Base-by-base conservation (phyloP, 2,888 invertebrate species). In the Phlogophora meticulosa region DNA sequence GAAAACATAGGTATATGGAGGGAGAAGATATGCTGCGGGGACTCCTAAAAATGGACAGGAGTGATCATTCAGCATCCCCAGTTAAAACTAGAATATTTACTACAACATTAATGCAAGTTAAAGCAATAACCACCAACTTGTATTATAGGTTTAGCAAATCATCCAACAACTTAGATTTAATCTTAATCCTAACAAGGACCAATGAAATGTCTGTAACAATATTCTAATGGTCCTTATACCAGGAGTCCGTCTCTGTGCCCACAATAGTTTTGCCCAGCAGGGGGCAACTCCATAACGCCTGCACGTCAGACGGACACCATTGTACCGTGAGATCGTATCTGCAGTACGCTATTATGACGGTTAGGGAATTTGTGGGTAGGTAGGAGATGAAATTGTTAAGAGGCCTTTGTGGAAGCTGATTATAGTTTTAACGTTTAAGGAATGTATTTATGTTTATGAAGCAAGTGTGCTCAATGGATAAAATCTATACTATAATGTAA, bases 261-360 rank as follows among this genome's bases (percentile, higher is more conserved):
- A 48, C 67, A 73, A 78, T 67, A 73, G 70, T 48, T 55, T 17
- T 3, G 28, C 81, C 51, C 81, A 81, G 77, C 81, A 53, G 81
- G 81, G 56, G 66, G 77, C 32, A 42, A 58, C 32, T 34, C 63
- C 64, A 60, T 81, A 81, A 81, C 81, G 81, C 81, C 79, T 81
- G 77, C 74, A 58, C 65, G 75, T 69, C 81, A 81, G 51, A 43
- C 63, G 40, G 17, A 58, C 32, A 42, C 68, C 13, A 68, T 68
- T 69, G 79, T 70, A 70, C 24, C 56, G 55, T 69, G 65, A 66
- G 78, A 80, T 66, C n/a, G 70, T 68, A 68, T 72, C 81, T 77
- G 42, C 53, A 53, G 43, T 66, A 46, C 49, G 24, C 48, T 59
- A 72, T 76, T 76, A 67, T 76, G 75, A 63, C 48, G 43, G 67